These are phyloP conservation scores for Calephelis nemesis DNA, from an alignment of 1,140 invertebrate genomes.

Conservation along the genomic window DNA sequence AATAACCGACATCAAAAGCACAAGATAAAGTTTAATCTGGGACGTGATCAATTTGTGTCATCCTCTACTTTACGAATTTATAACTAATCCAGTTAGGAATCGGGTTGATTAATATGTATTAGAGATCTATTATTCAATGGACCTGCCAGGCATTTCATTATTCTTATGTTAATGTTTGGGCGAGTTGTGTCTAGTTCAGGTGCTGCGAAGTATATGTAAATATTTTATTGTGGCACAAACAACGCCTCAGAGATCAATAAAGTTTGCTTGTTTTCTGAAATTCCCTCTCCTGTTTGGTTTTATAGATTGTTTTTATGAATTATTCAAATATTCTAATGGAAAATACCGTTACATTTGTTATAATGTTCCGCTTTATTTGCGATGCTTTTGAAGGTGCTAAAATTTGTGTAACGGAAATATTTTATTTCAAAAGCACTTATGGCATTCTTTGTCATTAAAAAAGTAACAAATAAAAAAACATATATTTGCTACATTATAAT, in stretches of 20 bases:
- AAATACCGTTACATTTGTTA: conserved; percentile 64
- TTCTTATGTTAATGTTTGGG: conserved; percentile 54
- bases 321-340: conserved; percentile 70
- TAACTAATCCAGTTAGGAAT: conserved; percentile 8
- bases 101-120: neutral
- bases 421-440: too few relatives aligned
- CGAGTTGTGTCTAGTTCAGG: conserved; percentile 52
- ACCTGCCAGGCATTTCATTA: conserved; percentile 55
- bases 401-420: neutral
- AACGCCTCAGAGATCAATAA: conserved; percentile 77
- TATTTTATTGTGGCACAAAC: conserved; percentile 76
- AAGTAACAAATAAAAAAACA: too few relatives aligned
- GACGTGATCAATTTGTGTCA: neutral
- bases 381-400: conserved; percentile 3
- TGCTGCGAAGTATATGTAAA: conserved; percentile 75
- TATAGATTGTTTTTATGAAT: conserved; percentile 77
- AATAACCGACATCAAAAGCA: too few relatives aligned
- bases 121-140: conserved; percentile 8
- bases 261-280: conserved; percentile 78
- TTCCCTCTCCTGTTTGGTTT: conserved; percentile 65
- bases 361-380: conserved; percentile 48
- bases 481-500: too few relatives aligned
- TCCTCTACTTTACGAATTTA: neutral
- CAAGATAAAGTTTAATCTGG: neutral
- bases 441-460: too few relatives aligned